Evolutionary conservation across 2,113 vertebrate species (phyloP).

Genomic region (Chunga burmeisteri): DNA sequence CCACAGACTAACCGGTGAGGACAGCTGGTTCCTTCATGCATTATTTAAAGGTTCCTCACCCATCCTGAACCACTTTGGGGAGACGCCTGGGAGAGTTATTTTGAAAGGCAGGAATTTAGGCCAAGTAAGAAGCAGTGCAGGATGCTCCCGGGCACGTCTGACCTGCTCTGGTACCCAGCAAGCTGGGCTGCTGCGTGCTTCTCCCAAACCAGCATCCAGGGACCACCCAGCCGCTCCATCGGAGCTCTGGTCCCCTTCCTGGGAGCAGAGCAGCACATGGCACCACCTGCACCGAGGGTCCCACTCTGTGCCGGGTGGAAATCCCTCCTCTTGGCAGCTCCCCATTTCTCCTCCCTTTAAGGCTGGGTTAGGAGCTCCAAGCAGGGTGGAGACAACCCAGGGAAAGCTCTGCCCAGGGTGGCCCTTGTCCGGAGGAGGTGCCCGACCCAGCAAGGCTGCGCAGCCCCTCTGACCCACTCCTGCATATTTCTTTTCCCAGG

Average conservation of each 20-base stretch:
- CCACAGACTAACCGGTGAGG: neutral
- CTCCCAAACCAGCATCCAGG: neutral
- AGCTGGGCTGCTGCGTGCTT: neutral
- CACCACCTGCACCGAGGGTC: neutral
- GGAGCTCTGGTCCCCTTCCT: neutral
- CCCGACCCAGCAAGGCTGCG: rapidly evolving
- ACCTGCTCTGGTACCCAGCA: neutral
- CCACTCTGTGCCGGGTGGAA: neutral
- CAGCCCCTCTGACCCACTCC: neutral
- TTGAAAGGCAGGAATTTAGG: constrained; percentile 8
- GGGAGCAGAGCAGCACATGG: neutral
- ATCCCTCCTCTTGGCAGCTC: neutral
- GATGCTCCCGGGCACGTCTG: neutral
- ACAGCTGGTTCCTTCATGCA: neutral
- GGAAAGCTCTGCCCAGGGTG: neutral
- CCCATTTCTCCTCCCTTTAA: neutral
- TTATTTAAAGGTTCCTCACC: neutral
- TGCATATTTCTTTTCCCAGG: neutral
- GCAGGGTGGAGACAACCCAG: neutral
- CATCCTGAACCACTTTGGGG: neutral
- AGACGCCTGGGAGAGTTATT: neutral
- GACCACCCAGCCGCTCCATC: neutral
- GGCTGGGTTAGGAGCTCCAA: neutral
- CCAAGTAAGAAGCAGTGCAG: neutral
- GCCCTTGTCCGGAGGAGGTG: neutral